These are phyloP conservation scores for Perognathus longimembris DNA, from an alignment of 2,113 vertebrate species.

Conservation along the genomic window DNA sequence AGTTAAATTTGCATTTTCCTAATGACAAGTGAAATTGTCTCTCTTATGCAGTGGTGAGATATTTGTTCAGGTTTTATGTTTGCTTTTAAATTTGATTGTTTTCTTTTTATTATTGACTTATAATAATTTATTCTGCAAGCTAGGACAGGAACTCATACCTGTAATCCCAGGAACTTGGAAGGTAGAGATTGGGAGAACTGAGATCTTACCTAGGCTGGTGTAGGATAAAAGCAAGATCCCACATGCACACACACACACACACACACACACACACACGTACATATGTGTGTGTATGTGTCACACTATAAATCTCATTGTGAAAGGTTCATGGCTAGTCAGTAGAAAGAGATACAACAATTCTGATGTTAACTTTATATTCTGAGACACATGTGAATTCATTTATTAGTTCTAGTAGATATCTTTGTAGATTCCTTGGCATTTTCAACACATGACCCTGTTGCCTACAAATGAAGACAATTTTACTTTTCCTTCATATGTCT, in stretches of 20 bases:
- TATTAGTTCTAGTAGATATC: not conserved
- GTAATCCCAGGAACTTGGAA: no score
- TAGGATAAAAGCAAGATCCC: no score
- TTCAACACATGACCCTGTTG: not conserved
- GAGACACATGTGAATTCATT: not conserved
- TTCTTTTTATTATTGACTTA: not conserved
- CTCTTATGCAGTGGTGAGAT: not conserved
- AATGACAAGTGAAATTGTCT: not conserved
- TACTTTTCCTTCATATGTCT: not conserved
- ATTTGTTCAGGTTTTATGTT: not conserved
- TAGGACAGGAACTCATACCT: no score
- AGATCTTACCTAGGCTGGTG: no score
- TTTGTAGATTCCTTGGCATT: not conserved
- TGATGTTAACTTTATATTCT: not conserved
- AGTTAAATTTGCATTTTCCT: constrained; percentile 17
- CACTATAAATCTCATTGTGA: not conserved
- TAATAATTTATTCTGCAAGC: not conserved
- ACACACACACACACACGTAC: not conserved
- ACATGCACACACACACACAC: not conserved
- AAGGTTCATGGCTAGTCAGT: not conserved
- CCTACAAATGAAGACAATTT: not conserved
- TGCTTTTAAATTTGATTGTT: not conserved
- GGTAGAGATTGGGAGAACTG: no score
- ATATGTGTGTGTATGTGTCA: no score
- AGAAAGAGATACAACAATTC: not conserved